A percentile compares a stretch with the other conserved stretches of the same genome.
Evolutionary conservation across 2,888 invertebrate genomes (phyloP).

Genomic region (Frankliniella fusca): DNA sequence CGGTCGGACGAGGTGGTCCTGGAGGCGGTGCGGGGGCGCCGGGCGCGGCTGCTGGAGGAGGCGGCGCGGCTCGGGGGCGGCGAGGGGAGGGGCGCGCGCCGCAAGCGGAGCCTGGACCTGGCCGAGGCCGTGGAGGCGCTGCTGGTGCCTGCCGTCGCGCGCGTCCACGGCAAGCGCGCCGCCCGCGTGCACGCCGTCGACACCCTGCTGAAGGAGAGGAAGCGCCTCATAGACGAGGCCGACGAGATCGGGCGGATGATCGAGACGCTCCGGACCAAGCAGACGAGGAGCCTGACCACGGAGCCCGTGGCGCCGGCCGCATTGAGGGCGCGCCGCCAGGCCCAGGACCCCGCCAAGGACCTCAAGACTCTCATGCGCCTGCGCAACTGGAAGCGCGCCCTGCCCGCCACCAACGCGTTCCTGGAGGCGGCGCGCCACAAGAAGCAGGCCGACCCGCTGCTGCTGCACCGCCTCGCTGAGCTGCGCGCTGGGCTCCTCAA

Average conservation of each 20-base stretch:
- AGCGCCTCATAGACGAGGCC: not conserved
- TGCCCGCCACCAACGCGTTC: not conserved
- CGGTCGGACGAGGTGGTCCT: not conserved
- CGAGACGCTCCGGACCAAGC: not conserved
- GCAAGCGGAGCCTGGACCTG: not conserved
- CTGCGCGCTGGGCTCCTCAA: not conserved
- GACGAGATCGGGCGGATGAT: not conserved
- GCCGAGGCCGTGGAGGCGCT: not conserved
- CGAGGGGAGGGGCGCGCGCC: not conserved
- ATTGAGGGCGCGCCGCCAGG: not conserved
- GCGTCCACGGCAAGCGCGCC: not conserved
- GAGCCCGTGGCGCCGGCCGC: not conserved
- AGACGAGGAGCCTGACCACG: not conserved
- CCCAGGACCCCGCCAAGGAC: constrained; percentile 11
- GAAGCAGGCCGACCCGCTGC: not conserved
- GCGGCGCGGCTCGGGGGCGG: not conserved
- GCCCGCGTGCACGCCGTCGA: not conserved
- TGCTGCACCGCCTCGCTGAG: not conserved
- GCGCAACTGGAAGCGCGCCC: not conserved
- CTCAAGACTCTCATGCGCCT: not conserved
- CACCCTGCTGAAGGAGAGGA: not conserved
- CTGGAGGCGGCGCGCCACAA: not conserved
- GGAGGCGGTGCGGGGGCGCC: not conserved
- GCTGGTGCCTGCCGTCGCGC: not conserved
- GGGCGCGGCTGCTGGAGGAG: not conserved